A percentile compares a stretch with the other conserved stretches of the same genome.
phyloP scores from a whole-genome alignment of 2,888 invertebrate species.

The Lasioglossum pauxillum region DNA sequence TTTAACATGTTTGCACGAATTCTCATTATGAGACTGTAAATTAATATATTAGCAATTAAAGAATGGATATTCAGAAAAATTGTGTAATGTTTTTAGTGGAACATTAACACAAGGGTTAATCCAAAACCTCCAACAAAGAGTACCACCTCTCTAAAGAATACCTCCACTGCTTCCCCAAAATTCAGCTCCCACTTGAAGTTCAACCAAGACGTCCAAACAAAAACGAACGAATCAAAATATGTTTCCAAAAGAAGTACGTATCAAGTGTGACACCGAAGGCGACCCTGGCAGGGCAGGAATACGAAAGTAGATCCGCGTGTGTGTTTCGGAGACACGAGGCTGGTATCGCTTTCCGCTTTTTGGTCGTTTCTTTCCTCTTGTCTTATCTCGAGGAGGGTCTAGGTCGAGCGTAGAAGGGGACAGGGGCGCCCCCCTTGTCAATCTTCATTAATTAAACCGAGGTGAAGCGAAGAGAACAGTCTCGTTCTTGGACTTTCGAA shows the following conservation, averaged over 20 bases:
- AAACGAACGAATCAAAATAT: background rate
- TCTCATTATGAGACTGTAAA: no score
- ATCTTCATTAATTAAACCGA: slow-evolving; percentile 75
- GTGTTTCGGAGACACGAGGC: slow-evolving; percentile 19
- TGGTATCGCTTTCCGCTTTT: slow-evolving; percentile 37
- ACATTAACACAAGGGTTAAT: background rate
- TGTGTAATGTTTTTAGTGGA: no score
- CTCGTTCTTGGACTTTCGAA: slow-evolving; percentile 44
- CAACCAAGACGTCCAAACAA: background rate
- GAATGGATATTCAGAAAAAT: no score
- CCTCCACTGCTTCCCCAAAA: background rate
- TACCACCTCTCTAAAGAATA: background rate
- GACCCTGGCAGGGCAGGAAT: background rate
- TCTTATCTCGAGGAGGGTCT: slow-evolving; percentile 51
- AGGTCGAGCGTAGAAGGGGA: slow-evolving; percentile 11
- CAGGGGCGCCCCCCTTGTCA: slow-evolving; percentile 62
- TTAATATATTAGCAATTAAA: no score
- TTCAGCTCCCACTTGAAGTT: background rate
- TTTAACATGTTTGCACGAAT: no score
- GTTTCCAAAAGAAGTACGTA: background rate
- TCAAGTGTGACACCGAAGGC: background rate
- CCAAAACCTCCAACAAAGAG: background rate
- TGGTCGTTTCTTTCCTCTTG: slow-evolving; percentile 40
- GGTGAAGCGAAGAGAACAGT: slow-evolving; percentile 31
- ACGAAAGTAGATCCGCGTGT: slow-evolving; percentile 4